Evolutionary conservation across 2,888 invertebrate species (phyloP).

Genomic region (Xestia ashworthii): DNA sequence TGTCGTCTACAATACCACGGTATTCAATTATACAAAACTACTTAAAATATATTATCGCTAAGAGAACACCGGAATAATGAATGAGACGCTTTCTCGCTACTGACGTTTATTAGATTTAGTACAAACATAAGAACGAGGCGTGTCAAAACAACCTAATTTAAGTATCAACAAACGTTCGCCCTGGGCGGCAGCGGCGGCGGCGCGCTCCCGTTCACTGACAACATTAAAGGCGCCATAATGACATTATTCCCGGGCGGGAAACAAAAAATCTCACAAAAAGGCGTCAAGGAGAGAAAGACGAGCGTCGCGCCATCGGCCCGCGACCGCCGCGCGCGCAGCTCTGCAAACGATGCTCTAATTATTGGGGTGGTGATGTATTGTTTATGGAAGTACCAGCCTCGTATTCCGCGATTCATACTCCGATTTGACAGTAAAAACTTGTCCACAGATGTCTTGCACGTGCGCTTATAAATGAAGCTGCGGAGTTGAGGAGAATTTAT

Average conservation of each 20-base stretch:
- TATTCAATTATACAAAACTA: slow-evolving; percentile 71
- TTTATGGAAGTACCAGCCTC: slow-evolving; percentile 67
- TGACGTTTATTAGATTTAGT: slow-evolving; percentile 90
- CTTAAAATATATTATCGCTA: slow-evolving; percentile 75
- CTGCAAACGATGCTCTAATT: slow-evolving; percentile 82
- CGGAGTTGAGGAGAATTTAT: slow-evolving; percentile 66
- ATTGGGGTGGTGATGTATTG: slow-evolving; percentile 83
- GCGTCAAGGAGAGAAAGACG: slow-evolving; percentile 85
- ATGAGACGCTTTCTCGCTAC: slow-evolving; percentile 82
- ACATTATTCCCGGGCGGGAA: slow-evolving; percentile 89
- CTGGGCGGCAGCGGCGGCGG: slow-evolving; percentile 84
- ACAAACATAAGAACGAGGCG: slow-evolving; percentile 90
- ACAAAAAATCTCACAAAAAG: slow-evolving; percentile 88
- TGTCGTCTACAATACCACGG: slow-evolving; percentile 60
- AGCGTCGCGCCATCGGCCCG: slow-evolving; percentile 73
- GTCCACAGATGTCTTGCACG: slow-evolving; percentile 69
- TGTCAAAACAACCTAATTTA: slow-evolving; percentile 91
- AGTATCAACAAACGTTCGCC: slow-evolving; percentile 91
- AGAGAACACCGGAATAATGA: slow-evolving; percentile 80
- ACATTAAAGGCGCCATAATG: slow-evolving; percentile 91
- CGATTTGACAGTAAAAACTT: slow-evolving; percentile 63
- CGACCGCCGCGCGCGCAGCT: slow-evolving; percentile 59
- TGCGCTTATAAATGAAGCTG: slow-evolving; percentile 68
- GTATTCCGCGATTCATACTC: slow-evolving; percentile 57
- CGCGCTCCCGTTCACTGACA: slow-evolving; percentile 87